Evolutionary conservation across 2,888 invertebrate species (phyloP), one percentile per base, ranked within the genome.

Genomic region (Acrobeloides nanus): DNA sequence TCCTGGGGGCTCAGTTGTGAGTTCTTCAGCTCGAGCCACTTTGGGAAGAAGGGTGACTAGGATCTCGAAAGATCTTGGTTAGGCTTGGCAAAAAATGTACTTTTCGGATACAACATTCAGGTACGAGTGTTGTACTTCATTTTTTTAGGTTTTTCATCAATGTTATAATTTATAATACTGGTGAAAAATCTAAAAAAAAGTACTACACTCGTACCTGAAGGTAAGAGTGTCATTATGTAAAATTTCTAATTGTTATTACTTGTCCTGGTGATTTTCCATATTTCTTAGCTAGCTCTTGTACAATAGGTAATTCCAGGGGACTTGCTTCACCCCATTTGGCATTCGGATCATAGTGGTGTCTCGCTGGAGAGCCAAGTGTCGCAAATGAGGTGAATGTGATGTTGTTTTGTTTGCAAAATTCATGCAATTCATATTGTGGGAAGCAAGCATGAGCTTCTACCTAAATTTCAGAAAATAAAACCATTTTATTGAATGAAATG

Each of bases 401-500:
- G 17, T 80, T 79, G 23, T 82, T 76, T 24, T 79, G 74, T 40
- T 80, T 79, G 59, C 84, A 84, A 44, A 81, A 81, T 1, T 81
- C 75, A 2, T 68, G 45, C 48, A 86, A 72, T 20, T 80, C 78
- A 23, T 79, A 74, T 74, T 86, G 85, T 74, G 86, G 86, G 64
- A 84, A 82, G 60, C 86, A 82, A 21, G 83, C 80, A 67, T 88
- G 86, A 24, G 84, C 76, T 74, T 89, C 88, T 41, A 88, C 80
- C 79, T 84, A 53, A 7, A 61, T 18, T 7, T 8, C 18, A 21
- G 12, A 29, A 12, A 29, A 12, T 29, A 8, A 8, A 8, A 12
- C 31, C 10, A 15, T 15, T 3, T 1, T 15, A 3, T 3, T 17
- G 3, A 31, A 31, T 17, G 15, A 17, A 15, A 15, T 15, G 32